These are phyloP conservation scores for Nothura maculosa DNA, from an alignment of 2,797 vertebrate genomes.

Conservation along the genomic window DNA sequence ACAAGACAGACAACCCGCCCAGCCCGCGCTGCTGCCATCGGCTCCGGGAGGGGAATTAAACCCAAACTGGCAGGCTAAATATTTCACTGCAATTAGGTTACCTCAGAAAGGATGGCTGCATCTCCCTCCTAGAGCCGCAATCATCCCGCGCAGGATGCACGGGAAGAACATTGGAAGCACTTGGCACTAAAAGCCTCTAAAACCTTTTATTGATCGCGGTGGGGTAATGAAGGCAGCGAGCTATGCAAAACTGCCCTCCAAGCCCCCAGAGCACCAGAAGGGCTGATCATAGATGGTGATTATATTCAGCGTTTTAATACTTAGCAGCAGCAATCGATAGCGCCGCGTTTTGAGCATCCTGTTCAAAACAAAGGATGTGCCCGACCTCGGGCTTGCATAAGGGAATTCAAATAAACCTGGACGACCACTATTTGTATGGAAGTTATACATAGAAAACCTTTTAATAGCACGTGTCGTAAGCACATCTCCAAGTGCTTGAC, in stretches of 20 bases:
- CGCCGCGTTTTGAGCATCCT: slow-evolving; percentile 48
- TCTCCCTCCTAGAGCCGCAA: background rate
- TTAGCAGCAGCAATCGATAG: slow-evolving; percentile 63
- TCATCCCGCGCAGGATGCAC: slow-evolving; percentile 21
- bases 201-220: slow-evolving; percentile 58
- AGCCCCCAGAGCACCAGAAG: slow-evolving; percentile 29
- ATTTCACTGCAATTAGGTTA: slow-evolving; percentile 14
- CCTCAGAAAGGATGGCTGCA: background rate
- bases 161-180: slow-evolving; percentile 55
- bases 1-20: background rate
- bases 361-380: slow-evolving; percentile 63
- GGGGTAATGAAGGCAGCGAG: slow-evolving; percentile 29
- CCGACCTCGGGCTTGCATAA: slow-evolving; percentile 33
- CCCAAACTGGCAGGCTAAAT: background rate
- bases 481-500: slow-evolving; percentile 41
- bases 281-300: slow-evolving; percentile 17
- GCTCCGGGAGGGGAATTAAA: background rate
- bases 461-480: slow-evolving; percentile 53
- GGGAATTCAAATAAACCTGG: slow-evolving; percentile 62
- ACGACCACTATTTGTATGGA: slow-evolving; percentile 54
- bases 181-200: slow-evolving; percentile 67
- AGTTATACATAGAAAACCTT: slow-evolving; percentile 67
- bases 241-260: slow-evolving; percentile 30
- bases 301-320: slow-evolving; percentile 64
- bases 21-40: background rate